phyloP scores from a whole-genome alignment of 2,113 vertebrate species.

The Stigmatopora nigra region DNA sequence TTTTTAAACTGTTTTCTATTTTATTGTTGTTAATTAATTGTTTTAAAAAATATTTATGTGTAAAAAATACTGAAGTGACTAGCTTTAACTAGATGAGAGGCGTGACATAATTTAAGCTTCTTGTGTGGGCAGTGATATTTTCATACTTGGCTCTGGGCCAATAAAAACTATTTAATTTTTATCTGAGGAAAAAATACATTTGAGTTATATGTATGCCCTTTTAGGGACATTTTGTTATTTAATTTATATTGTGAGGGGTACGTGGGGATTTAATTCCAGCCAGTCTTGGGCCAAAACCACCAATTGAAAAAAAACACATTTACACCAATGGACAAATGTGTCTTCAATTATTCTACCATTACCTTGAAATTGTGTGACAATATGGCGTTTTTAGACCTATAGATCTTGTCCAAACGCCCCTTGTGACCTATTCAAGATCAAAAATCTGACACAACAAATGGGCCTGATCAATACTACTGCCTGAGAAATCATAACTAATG shows the following conservation, averaged over 20 bases:
- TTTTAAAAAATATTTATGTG: too few species aligned
- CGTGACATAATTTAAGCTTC: not conserved
- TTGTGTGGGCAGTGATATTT: not conserved
- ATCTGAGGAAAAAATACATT: not conserved
- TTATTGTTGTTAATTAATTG: too few species aligned
- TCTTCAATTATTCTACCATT: too few species aligned
- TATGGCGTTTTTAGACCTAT: too few species aligned
- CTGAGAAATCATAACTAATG: not conserved
- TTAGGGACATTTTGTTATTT: not conserved
- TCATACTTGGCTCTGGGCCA: too few species aligned
- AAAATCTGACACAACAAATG: not conserved
- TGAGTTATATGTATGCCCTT: not conserved
- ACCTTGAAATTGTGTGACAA: too few species aligned
- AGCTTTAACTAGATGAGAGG: not conserved
- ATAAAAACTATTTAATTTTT: not conserved
- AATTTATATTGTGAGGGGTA: not conserved
- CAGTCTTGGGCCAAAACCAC: too few species aligned
- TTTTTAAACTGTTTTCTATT: too few species aligned
- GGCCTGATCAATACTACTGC: not conserved
- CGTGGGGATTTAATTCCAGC: not conserved
- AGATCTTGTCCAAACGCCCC: too few species aligned
- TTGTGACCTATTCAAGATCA: not conserved
- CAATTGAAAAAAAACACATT: too few species aligned
- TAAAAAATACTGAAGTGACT: too few species aligned
- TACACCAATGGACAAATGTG: too few species aligned